Evolutionary conservation across 2,888 invertebrate species (phyloP).

Genomic region (Sthenelais limicola): DNA sequence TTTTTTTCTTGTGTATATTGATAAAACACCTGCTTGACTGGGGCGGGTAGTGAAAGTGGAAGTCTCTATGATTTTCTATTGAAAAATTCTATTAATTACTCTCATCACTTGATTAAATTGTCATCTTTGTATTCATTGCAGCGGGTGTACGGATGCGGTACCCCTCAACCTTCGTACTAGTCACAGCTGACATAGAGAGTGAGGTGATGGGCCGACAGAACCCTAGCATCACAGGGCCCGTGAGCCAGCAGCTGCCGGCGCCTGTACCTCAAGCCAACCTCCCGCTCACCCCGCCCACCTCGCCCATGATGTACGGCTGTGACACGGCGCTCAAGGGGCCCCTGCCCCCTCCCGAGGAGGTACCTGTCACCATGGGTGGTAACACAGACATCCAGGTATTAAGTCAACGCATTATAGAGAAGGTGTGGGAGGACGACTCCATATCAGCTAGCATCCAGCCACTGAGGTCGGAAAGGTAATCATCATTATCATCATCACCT

Average conservation of each 20-base stretch:
- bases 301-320: conserved; percentile 59
- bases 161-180: conserved; percentile 92
- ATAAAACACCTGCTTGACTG: too few species aligned
- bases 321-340: conserved; percentile 54
- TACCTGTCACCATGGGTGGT: conserved; percentile 4
- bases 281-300: conserved; percentile 65
- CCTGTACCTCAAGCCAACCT: conserved; percentile 26
- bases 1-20: too few species aligned
- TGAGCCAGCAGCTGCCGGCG: conserved; percentile 52
- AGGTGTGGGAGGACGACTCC: conserved; percentile 82
- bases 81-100: too few species aligned
- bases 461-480: conserved; percentile 13
- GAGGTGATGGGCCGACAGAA: conserved; percentile 48
- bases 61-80: too few species aligned
- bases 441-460: conserved; percentile 62
- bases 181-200: conserved; percentile 73
- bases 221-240: not conserved
- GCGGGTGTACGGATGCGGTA: conserved; percentile 96
- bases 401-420: conserved; percentile 57
- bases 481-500: too few species aligned
- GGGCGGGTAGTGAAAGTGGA: too few species aligned
- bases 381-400: conserved; percentile 44
- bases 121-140: too few species aligned
- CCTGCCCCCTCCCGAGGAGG: conserved; percentile 39
- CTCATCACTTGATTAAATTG: too few species aligned